A percentile compares a stretch with the other conserved stretches of the same genome.
phyloP scores from a whole-genome alignment of 2,113 vertebrate genomes.

The Gymnogyps californianus region DNA sequence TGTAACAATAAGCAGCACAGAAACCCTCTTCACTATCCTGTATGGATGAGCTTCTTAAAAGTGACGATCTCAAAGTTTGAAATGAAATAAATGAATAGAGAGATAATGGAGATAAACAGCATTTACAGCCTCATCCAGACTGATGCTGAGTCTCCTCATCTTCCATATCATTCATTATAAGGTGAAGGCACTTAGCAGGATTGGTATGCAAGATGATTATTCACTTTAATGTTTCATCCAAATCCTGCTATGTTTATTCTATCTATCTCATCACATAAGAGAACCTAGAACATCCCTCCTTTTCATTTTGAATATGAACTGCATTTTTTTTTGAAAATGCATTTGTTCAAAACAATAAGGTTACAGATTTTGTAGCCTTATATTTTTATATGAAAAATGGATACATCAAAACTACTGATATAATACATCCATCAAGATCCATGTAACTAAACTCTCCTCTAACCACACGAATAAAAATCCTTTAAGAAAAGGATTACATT shows the following conservation, averaged over 20 bases:
- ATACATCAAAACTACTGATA: not conserved
- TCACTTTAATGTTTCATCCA: not conserved
- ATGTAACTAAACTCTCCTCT: not conserved
- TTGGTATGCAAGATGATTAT: not conserved
- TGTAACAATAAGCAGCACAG: not conserved
- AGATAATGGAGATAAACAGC: not conserved
- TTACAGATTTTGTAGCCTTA: not conserved
- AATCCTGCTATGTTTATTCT: not conserved
- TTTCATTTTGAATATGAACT: not conserved
- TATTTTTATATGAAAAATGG: not conserved
- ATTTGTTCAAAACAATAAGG: not conserved
- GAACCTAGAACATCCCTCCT: not conserved
- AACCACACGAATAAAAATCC: not conserved
- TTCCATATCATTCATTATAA: not conserved
- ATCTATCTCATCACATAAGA: not conserved
- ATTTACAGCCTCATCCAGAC: not conserved
- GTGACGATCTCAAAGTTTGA: not conserved
- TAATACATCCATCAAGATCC: not conserved
- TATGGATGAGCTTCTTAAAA: not conserved
- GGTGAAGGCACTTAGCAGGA: not conserved
- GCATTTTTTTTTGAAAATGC: not conserved
- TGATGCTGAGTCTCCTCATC: not conserved
- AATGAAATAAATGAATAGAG: not conserved
- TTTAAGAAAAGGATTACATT: not conserved
- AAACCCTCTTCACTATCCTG: not conserved